Percentiles rank a stretch among this genome's conserved stretches.
phyloP scores from a whole-genome alignment of 2,113 vertebrate genomes.

The Phrynosoma platyrhinos region DNA sequence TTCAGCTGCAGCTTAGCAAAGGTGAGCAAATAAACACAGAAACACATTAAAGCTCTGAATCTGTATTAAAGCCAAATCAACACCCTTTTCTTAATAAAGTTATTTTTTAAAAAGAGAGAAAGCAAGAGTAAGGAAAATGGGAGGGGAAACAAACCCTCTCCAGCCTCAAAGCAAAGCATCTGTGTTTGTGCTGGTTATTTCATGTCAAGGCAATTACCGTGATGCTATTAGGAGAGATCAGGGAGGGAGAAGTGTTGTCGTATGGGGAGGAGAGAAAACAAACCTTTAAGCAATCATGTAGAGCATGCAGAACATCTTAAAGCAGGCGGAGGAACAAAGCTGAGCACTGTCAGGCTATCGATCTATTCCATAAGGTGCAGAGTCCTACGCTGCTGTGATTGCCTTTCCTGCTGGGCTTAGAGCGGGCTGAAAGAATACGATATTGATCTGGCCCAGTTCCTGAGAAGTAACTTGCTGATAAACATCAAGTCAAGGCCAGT shows the following conservation, averaged over 20 bases:
- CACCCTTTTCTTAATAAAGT: constrained; percentile 68
- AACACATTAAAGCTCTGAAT: constrained; percentile 50
- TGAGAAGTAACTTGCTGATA: constrained; percentile 90
- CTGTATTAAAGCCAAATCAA: constrained; percentile 75
- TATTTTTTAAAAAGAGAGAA: not conserved
- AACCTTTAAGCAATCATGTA: constrained; percentile 98
- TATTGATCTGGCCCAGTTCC: constrained; percentile 94
- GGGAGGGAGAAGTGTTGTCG: constrained; percentile 74
- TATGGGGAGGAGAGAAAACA: constrained; percentile 83
- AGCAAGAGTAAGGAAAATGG: not conserved
- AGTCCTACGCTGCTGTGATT: constrained; percentile 85
- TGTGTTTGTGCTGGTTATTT: constrained; percentile 80
- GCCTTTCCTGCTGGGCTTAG: constrained; percentile 88
- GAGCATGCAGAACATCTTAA: constrained; percentile 93
- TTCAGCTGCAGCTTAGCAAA: constrained; percentile 52
- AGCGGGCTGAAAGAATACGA: constrained; percentile 87
- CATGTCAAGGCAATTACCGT: constrained; percentile 83
- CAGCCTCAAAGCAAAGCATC: constrained; percentile 68
- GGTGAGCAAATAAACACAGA: constrained; percentile 58
- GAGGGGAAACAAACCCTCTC: constrained; percentile 45
- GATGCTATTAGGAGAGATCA: constrained; percentile 80
- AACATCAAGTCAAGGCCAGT: constrained; percentile 84
- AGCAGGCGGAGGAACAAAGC: constrained; percentile 94
- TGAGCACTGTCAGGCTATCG: constrained; percentile 90
- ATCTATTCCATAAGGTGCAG: constrained; percentile 93